Evolutionary conservation across 2,113 vertebrate genomes (phyloP), one percentile per base, ranked within the genome.

Genomic region (Sinocyclocheilus maitianheensis): DNA sequence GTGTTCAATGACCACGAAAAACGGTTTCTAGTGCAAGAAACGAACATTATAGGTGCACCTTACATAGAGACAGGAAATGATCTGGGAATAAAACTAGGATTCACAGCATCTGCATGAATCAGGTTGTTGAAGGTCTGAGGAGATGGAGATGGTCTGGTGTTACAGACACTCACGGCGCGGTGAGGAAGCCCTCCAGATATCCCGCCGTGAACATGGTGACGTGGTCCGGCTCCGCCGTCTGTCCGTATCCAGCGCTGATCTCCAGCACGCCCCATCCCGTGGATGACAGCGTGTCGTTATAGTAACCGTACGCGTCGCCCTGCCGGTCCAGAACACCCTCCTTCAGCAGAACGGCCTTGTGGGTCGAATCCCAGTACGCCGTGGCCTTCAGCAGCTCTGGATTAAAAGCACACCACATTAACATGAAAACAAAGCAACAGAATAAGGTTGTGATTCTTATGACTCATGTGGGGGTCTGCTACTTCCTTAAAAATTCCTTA

Each of bases 251-350:
- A 0, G 97, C 95, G 37, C 90, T 95, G 89, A 98, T 93, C 92
- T 98, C 97, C 4, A 98, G 92, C 90, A 97, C 71, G 0, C 96
- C 96, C 97, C 97, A 98, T 30, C 97, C 97, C 12, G 95, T 95
- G 20, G 84, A 92, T 67, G 90, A 83, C 58, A 97, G 34, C 30
- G 92, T 95, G 89, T 97, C 34, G 43, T 98, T 98, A 89, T 96
- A 96, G 93, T 93, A 97, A 8, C 97, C 97, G 0, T 96, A 98
- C 0, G 96, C 95, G 74, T 96, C 96, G 9, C 97, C 97, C 0
- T 76, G 88, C 4, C 83, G 91, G 89, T 97, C 97, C 90, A 98
- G 90, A 0, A 89, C 69, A 0, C 91, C 95, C 0, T 96, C 92
- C 86, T 90, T 97, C 88, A 97, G 51, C 30, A 90, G 63, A 48